phyloP scores from a whole-genome alignment of 2,888 invertebrate species.

The Acleris emargana region DNA sequence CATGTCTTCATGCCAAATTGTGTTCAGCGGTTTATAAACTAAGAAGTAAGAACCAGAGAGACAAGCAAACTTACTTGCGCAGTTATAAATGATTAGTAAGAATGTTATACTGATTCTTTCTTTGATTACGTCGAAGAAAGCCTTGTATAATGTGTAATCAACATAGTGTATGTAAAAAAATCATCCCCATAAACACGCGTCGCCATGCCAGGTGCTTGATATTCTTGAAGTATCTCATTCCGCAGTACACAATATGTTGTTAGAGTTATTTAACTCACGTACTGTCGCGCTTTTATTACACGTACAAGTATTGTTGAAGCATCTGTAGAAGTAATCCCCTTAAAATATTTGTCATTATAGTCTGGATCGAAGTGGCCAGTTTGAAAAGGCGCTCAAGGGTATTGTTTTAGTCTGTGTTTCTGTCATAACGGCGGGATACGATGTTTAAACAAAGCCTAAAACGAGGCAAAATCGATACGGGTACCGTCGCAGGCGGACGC shows the following conservation, averaged over 20 bases:
- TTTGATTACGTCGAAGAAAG: slow-evolving; percentile 7
- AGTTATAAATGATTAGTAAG: too few species aligned
- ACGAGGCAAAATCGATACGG: slow-evolving; percentile 76
- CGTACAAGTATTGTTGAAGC: slow-evolving; percentile 43
- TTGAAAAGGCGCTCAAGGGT: slow-evolving; percentile 19
- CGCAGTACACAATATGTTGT: slow-evolving; percentile 52
- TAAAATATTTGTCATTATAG: slow-evolving; percentile 43
- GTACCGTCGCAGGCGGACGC: slow-evolving; percentile 68
- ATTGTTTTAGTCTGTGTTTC: slow-evolving; percentile 48
- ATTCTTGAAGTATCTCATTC: slow-evolving; percentile 42
- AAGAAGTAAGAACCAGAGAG: too few species aligned
- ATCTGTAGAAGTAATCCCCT: slow-evolving; percentile 44
- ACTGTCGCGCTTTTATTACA: slow-evolving; percentile 43
- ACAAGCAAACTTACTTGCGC: too few species aligned
- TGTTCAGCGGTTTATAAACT: too few species aligned
- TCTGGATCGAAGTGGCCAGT: slow-evolving; percentile 42
- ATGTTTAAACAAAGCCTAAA: slow-evolving; percentile 68
- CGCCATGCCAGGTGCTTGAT: slow-evolving; percentile 27
- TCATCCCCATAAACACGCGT: slow-evolving; percentile 25
- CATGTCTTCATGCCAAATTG: too few species aligned
- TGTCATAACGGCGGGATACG: slow-evolving; percentile 52
- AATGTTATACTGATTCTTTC: not conserved
- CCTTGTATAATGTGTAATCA: slow-evolving; percentile 1
- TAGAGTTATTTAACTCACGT: slow-evolving; percentile 56
- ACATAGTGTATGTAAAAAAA: slow-evolving; percentile 19